Percentiles rank a stretch among this genome's conserved stretches.
Conservation (phyloP, 2,113 vertebrate genomes). For the Ammospiza nelsoni region DNA sequence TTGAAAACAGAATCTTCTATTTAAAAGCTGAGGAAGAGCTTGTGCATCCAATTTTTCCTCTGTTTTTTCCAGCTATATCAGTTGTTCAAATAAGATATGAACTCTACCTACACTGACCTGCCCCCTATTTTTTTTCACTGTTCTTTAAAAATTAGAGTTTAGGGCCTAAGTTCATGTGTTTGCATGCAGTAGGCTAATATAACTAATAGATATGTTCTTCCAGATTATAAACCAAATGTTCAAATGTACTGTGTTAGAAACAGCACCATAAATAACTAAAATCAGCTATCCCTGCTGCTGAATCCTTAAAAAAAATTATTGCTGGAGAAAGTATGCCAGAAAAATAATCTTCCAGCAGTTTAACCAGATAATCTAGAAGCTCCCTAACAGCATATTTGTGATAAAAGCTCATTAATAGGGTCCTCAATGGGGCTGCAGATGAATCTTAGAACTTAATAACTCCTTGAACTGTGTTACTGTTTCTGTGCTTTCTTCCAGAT, state of each 20-base stretch:
- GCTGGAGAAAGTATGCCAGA: neutral
- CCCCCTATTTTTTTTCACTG: neutral
- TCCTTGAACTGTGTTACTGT: neutral
- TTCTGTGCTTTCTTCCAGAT: neutral
- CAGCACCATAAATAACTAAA: neutral
- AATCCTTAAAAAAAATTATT: neutral
- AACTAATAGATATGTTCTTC: neutral
- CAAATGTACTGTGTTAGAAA: neutral
- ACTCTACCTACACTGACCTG: neutral
- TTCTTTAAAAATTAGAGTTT: neutral
- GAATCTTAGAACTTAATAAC: neutral
- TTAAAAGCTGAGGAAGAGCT: neutral
- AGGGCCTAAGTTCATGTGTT: rapidly evolving
- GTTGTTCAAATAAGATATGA: neutral
- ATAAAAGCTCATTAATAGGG: neutral
- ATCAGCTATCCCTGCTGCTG: neutral
- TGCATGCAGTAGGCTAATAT: neutral
- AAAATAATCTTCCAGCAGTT: neutral
- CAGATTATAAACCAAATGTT: neutral
- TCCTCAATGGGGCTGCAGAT: neutral
- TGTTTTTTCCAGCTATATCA: neutral
- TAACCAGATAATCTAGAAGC: neutral
- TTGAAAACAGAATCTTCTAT: neutral
- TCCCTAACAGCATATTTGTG: neutral
- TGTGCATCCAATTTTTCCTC: neutral